Evolutionary conservation across 2,888 invertebrate species (phyloP).

Genomic region (Phytoseiulus persimilis): DNA sequence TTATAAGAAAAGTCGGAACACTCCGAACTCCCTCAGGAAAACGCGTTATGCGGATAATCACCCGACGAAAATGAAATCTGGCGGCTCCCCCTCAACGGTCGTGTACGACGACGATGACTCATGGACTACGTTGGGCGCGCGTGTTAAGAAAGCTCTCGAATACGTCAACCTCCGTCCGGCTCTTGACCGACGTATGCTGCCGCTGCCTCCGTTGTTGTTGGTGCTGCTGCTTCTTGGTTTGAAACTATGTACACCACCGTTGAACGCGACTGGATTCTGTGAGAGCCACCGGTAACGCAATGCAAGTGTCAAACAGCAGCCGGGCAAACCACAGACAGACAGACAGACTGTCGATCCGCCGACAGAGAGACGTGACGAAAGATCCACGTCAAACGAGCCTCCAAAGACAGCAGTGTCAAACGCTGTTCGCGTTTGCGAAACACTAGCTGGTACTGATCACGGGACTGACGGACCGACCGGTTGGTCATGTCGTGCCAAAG

Average conservation of each 20-base stretch:
- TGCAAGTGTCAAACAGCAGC: background rate
- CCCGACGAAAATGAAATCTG: background rate
- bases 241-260: background rate
- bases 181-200: background rate
- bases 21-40: too few relatives aligned
- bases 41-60: too few relatives aligned
- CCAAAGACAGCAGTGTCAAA: background rate
- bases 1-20: too few relatives aligned
- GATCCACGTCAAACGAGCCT: background rate
- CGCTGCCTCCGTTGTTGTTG: background rate
- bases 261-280: background rate
- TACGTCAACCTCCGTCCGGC: background rate
- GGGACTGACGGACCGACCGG: background rate
- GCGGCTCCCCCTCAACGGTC: too few relatives aligned
- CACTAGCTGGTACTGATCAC: background rate
- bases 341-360: background rate
- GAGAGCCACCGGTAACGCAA: background rate
- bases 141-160: background rate
- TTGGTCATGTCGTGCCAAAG: background rate
- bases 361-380: background rate
- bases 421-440: background rate
- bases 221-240: background rate
- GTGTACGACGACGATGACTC: background rate
- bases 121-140: background rate
- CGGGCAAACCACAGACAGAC: background rate